Evolutionary conservation across 2,797 vertebrate species (phyloP).

Genomic region (Chloroceryle inda): DNA sequence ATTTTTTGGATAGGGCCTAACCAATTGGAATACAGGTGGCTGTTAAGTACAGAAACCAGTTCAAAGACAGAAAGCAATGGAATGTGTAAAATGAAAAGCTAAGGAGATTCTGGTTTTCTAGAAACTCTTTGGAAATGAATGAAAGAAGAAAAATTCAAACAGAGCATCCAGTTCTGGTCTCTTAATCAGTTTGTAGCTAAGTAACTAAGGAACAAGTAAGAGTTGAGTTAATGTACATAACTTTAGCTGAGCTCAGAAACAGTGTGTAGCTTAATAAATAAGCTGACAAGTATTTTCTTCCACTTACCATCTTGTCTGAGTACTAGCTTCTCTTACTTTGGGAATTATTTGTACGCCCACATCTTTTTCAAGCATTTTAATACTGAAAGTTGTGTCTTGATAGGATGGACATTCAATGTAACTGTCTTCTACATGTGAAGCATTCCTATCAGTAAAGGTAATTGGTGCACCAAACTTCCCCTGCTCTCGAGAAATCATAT

Average conservation of each 20-base stretch:
- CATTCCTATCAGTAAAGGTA: slow-evolving; percentile 83
- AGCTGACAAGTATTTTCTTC: background rate
- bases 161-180: background rate
- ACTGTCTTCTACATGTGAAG: slow-evolving; percentile 77
- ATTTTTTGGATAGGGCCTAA: slow-evolving; percentile 87
- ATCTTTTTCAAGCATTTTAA: slow-evolving; percentile 86
- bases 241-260: background rate
- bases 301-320: slow-evolving; percentile 90
- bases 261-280: background rate
- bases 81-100: background rate
- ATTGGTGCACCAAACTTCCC: slow-evolving; percentile 80
- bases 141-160: background rate
- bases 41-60: background rate
- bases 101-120: background rate
- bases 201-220: background rate
- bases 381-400: slow-evolving; percentile 85
- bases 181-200: background rate
- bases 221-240: background rate
- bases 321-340: slow-evolving; percentile 74
- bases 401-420: slow-evolving; percentile 84
- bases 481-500: slow-evolving; percentile 82
- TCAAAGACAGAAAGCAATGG: background rate
- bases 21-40: slow-evolving; percentile 7
- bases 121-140: background rate
- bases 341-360: slow-evolving; percentile 82